A percentile compares a stretch with the other conserved stretches of the same genome.
phyloP scores from a whole-genome alignment of 2,113 vertebrate species.

The Apus apus region DNA sequence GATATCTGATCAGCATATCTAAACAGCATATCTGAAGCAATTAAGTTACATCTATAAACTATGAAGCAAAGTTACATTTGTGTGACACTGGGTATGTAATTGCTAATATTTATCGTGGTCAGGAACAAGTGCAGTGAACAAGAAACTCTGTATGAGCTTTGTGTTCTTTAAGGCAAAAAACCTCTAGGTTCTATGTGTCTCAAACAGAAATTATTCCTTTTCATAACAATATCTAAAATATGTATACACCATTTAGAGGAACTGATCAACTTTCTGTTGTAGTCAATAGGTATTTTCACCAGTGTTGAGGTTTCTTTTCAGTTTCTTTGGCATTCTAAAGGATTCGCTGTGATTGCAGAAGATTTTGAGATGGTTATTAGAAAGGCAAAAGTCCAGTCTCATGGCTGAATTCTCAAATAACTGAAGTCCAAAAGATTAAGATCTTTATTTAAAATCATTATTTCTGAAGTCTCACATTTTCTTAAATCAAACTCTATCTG shows the following conservation, averaged over 20 bases:
- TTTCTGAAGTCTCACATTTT: neutral
- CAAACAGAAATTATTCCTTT: neutral
- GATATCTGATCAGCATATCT: slow-evolving; percentile 38
- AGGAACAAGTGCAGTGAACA: slow-evolving; percentile 9
- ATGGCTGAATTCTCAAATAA: neutral
- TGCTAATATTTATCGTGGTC: neutral
- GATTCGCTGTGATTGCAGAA: neutral
- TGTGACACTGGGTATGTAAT: slow-evolving; percentile 8
- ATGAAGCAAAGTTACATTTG: slow-evolving; percentile 49
- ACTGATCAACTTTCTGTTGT: neutral
- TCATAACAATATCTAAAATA: neutral
- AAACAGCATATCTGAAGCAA: slow-evolving; percentile 43
- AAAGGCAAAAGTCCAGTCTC: neutral
- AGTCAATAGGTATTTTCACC: neutral
- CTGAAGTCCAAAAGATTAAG: neutral
- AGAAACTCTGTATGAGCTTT: neutral
- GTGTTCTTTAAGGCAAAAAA: neutral
- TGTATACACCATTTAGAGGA: neutral
- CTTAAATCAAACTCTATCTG: neutral
- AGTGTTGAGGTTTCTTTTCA: neutral
- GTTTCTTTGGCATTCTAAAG: neutral
- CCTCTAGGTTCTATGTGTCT: neutral
- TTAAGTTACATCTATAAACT: slow-evolving; percentile 63
- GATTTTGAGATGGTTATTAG: neutral
- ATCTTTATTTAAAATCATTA: neutral